Percentiles rank a stretch among this genome's conserved stretches.
phyloP scores from a whole-genome alignment of 1,140 invertebrate genomes.

The Camponotus pennsylvanicus region DNA sequence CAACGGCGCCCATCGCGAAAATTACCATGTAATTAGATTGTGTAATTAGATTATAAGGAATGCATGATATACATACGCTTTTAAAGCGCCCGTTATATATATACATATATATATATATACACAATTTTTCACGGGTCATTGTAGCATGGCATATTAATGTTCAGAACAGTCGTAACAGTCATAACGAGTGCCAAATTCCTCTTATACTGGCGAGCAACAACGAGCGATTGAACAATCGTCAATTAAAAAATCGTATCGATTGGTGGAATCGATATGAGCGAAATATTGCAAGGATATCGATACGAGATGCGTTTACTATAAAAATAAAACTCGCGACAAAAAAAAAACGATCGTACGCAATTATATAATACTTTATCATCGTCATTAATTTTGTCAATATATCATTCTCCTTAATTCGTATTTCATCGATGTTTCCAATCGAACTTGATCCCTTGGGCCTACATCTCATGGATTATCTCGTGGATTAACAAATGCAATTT shows the following conservation, averaged over 20 bases:
- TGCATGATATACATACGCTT: constrained; percentile 59
- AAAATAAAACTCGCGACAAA: not conserved
- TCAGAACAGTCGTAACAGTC: constrained; percentile 31
- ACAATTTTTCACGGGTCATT: constrained; percentile 38
- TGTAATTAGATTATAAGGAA: constrained; percentile 51
- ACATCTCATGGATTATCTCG: too few relatives aligned
- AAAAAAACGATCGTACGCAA: not conserved
- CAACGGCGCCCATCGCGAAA: not conserved
- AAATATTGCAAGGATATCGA: not conserved
- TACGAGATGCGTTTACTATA: not conserved
- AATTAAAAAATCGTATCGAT: constrained; percentile 49
- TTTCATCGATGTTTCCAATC: not conserved
- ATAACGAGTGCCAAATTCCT: constrained; percentile 66
- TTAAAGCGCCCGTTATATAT: constrained; percentile 49
- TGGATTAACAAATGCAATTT: constrained; percentile 1
- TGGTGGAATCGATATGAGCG: not conserved
- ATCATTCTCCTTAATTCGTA: too few relatives aligned
- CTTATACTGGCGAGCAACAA: constrained; percentile 26
- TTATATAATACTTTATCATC: not conserved
- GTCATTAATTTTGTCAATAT: not conserved
- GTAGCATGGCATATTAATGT: constrained; percentile 44
- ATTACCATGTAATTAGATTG: constrained; percentile 4
- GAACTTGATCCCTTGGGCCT: not conserved
- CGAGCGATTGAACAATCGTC: constrained; percentile 46
- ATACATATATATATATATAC: constrained; percentile 32